Conservation (phyloP, 2,888 invertebrate species). For the Boloria selene region DNA sequence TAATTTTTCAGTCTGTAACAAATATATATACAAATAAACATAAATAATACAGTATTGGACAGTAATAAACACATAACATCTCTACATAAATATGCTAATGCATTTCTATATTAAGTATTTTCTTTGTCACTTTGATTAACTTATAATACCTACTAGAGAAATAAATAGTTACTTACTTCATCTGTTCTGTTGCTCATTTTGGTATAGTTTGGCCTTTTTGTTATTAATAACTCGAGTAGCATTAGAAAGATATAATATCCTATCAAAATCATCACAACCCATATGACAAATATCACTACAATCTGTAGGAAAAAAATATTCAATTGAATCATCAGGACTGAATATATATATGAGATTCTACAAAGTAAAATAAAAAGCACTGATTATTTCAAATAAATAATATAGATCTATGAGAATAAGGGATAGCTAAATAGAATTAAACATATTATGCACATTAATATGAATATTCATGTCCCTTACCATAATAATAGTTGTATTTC, state of each 20-base stretch:
- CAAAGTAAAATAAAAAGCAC: neutral
- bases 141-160: too few species aligned
- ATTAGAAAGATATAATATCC: constrained; percentile 97
- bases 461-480: constrained; percentile 60
- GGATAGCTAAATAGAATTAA: neutral
- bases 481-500: constrained; percentile 96
- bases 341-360: neutral
- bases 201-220: constrained; percentile 83
- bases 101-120: too few species aligned
- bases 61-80: too few species aligned
- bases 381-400: neutral
- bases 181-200: constrained; percentile 84
- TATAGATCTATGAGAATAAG: neutral
- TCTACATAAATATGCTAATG: too few species aligned
- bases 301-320: constrained; percentile 82
- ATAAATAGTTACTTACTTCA: constrained; percentile 85
- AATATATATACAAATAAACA: constrained; percentile 2
- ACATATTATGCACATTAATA: neutral
- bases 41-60: too few species aligned
- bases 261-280: constrained; percentile 94
- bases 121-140: too few species aligned
- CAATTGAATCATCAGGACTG: neutral
- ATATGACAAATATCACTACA: constrained; percentile 97
- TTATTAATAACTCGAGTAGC: constrained; percentile 94
- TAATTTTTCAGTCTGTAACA: constrained; percentile 40